A percentile compares a stretch with the other conserved stretches of the same genome.
Evolutionary conservation across 1,140 invertebrate species (phyloP).

Genomic region (Temnothorax longispinosus): DNA sequence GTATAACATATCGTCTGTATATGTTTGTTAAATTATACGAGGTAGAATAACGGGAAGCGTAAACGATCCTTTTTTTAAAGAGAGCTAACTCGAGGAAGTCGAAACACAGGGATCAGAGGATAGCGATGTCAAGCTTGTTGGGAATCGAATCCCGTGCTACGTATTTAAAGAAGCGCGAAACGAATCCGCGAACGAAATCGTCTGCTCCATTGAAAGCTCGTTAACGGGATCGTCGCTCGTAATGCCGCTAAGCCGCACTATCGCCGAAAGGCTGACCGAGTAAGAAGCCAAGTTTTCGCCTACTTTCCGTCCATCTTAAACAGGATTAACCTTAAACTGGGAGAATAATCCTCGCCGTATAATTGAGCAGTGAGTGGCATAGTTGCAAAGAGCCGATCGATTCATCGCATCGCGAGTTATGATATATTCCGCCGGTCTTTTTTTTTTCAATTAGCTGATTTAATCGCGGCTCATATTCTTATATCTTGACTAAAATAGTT

Average conservation of each 20-base stretch:
- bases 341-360: conserved; percentile 76
- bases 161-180: conserved; percentile 54
- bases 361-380: conserved; percentile 62
- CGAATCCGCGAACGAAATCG: conserved; percentile 58
- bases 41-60: background rate
- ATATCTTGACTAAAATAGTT: background rate
- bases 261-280: conserved; percentile 75
- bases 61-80: background rate
- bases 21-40: background rate
- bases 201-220: conserved; percentile 74
- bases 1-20: background rate
- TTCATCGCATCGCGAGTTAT: conserved; percentile 52
- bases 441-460: conserved; percentile 27
- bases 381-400: conserved; percentile 56
- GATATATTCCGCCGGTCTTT: background rate
- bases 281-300: conserved; percentile 78
- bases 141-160: conserved; percentile 27
- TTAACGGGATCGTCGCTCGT: conserved; percentile 78
- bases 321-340: conserved; percentile 79
- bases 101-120: background rate
- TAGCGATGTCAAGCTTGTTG: conserved; percentile 11
- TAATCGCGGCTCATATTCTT: background rate
- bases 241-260: conserved; percentile 77
- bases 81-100: background rate
- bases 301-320: conserved; percentile 79